phyloP scores from a whole-genome alignment of 2,797 vertebrate species.

The Gambusia yucatana region DNA sequence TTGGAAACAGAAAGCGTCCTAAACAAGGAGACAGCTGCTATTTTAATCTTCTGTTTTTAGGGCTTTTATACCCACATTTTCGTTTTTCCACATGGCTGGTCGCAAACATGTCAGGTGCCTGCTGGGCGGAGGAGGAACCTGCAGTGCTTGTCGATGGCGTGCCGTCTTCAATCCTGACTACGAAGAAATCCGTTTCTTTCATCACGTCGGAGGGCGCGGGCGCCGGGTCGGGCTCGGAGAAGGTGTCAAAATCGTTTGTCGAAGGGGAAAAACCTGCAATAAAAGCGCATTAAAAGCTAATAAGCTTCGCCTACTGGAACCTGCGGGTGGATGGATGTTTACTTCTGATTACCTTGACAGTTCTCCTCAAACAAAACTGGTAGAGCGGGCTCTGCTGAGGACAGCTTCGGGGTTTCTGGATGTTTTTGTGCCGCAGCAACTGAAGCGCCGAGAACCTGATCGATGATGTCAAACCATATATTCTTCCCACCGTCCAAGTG shows the following conservation, averaged over 20 bases:
- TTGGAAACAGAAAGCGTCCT: background rate
- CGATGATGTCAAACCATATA: slow-evolving; percentile 41
- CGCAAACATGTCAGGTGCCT: background rate
- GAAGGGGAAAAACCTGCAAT: background rate
- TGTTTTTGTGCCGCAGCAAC: background rate
- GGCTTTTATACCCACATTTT: background rate
- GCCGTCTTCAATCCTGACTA: slow-evolving; percentile 4
- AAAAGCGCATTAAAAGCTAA: background rate
- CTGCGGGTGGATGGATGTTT: background rate
- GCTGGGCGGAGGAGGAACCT: background rate
- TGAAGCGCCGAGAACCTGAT: slow-evolving; percentile 30
- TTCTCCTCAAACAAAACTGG: slow-evolving; percentile 1
- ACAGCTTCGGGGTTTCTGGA: slow-evolving; percentile 1
- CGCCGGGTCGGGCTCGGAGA: background rate
- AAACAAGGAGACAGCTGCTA: background rate
- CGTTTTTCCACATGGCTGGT: background rate
- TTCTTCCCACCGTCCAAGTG: slow-evolving; percentile 11
- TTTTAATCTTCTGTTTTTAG: background rate
- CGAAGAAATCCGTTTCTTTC: slow-evolving; percentile 5
- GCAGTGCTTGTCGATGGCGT: background rate
- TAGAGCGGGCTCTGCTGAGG: background rate
- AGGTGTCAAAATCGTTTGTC: slow-evolving; percentile 1
- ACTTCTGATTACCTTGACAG: slow-evolving; percentile 15
- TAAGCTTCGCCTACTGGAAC: background rate
- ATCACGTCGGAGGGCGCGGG: background rate